phyloP scores from a whole-genome alignment of 1,140 invertebrate genomes.

The Pogonomyrmex barbatus region DNA sequence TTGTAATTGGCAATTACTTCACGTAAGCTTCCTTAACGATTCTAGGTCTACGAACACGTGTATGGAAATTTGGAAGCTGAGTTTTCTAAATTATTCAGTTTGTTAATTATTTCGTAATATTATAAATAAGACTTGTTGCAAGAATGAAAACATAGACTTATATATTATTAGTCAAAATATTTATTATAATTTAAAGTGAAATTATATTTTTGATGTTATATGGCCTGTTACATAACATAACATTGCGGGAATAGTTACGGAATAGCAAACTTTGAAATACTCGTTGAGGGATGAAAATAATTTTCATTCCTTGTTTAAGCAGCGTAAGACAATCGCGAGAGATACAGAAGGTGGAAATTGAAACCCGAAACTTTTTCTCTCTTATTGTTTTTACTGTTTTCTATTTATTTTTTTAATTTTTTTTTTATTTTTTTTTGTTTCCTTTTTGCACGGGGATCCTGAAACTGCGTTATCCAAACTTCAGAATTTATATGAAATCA shows the following conservation, averaged over 20 bases:
- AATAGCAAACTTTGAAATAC: conserved; percentile 22
- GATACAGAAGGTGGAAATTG: conserved; percentile 42
- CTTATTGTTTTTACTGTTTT: too few species aligned
- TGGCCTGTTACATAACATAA: conserved; percentile 15
- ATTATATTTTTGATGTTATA: conserved; percentile 28
- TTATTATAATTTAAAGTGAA: not conserved
- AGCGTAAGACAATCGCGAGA: conserved; percentile 18
- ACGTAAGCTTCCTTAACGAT: conserved; percentile 22
- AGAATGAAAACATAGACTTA: not conserved
- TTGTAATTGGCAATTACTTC: conserved; percentile 50
- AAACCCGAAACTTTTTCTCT: conserved; percentile 50
- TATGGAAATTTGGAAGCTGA: not conserved
- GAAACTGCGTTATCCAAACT: not conserved
- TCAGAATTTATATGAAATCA: conserved; percentile 51
- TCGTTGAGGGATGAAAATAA: conserved; percentile 51
- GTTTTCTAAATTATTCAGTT: not conserved
- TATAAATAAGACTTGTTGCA: not conserved
- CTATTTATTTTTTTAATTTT: not conserved
- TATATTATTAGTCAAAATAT: conserved; percentile 9
- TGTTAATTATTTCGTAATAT: not conserved
- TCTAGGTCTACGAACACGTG: not conserved
- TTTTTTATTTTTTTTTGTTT: not conserved
- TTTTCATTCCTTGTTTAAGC: conserved; percentile 37
- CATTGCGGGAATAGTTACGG: conserved; percentile 6
- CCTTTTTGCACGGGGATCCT: not conserved